Conservation (phyloP, 2,797 vertebrate species). For the Sebastolobus altivelis region DNA sequence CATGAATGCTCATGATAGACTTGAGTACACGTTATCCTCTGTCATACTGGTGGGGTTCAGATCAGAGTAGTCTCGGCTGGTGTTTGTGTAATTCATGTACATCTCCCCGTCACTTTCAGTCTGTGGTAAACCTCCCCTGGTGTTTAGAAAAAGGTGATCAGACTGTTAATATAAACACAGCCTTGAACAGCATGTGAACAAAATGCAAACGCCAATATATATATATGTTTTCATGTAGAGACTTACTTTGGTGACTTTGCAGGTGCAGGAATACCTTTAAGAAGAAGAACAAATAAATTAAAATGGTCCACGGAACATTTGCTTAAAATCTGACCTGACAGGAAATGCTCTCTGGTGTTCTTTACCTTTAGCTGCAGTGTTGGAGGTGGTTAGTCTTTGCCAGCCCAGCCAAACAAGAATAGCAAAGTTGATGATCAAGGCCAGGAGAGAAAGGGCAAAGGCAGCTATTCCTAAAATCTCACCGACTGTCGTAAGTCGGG, state of each 20-base stretch:
- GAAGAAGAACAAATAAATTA: slow-evolving; percentile 5
- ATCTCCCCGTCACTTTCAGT: slow-evolving; percentile 41
- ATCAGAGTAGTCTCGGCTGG: slow-evolving; percentile 59
- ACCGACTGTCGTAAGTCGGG: slow-evolving; percentile 7
- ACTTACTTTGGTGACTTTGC: slow-evolving; percentile 66
- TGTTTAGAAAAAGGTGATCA: background rate
- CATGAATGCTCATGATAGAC: slow-evolving; percentile 53
- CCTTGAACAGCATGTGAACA: background rate
- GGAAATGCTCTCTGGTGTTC: background rate
- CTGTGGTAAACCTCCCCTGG: slow-evolving; percentile 44
- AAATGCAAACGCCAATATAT: background rate
- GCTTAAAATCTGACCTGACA: background rate
- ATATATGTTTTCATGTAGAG: background rate
- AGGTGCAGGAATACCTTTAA: slow-evolving; percentile 40
- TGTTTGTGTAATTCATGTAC: slow-evolving; percentile 78
- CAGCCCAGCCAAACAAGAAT: slow-evolving; percentile 40
- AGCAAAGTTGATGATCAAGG: slow-evolving; percentile 32
- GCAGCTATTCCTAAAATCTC: slow-evolving; percentile 58
- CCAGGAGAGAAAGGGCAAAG: slow-evolving; percentile 61
- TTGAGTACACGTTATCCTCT: slow-evolving; percentile 59
- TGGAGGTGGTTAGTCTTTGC: background rate
- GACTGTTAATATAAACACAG: background rate
- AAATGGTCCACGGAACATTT: background rate
- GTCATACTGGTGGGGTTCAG: slow-evolving; percentile 48
- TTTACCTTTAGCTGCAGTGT: slow-evolving; percentile 57